Evolutionary conservation across 2,797 vertebrate genomes (phyloP).

Genomic region (Antrozous pallidus): DNA sequence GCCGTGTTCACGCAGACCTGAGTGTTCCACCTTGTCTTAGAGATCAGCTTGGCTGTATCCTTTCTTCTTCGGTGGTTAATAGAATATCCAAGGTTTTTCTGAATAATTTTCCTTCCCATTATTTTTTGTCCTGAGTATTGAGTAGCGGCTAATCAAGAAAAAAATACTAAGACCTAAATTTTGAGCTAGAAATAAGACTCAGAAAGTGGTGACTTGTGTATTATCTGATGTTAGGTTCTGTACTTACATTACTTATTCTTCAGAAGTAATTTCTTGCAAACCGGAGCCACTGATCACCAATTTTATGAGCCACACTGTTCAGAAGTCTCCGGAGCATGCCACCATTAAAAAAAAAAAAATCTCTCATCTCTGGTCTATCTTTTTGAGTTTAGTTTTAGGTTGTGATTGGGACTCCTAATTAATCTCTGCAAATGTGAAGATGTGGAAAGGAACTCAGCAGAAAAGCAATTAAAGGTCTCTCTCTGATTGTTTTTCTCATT

Average conservation of each 20-base stretch:
- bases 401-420: slow-evolving; percentile 58
- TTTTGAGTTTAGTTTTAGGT: slow-evolving; percentile 47
- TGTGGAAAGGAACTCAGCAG: slow-evolving; percentile 45
- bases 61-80: background rate
- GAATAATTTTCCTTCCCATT: background rate
- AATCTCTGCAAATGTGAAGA: slow-evolving; percentile 53
- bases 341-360: background rate
- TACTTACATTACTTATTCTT: background rate
- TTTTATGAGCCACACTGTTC: slow-evolving; percentile 14
- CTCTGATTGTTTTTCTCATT: slow-evolving; percentile 50
- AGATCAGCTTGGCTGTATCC: background rate
- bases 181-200: background rate
- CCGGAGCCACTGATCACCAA: background rate
- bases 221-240: background rate
- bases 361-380: slow-evolving; percentile 22
- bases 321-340: background rate
- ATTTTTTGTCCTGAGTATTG: background rate
- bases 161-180: background rate
- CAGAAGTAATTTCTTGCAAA: slow-evolving; percentile 2
- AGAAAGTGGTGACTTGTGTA: background rate
- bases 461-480: slow-evolving; percentile 62
- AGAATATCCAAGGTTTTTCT: background rate
- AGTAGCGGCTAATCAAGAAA: slow-evolving; percentile 15
- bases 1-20: background rate
- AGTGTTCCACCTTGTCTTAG: background rate